Evolutionary conservation across 2,888 invertebrate species (phyloP), one percentile per base, ranked within the genome.

Genomic region (Andrena bucephala): DNA sequence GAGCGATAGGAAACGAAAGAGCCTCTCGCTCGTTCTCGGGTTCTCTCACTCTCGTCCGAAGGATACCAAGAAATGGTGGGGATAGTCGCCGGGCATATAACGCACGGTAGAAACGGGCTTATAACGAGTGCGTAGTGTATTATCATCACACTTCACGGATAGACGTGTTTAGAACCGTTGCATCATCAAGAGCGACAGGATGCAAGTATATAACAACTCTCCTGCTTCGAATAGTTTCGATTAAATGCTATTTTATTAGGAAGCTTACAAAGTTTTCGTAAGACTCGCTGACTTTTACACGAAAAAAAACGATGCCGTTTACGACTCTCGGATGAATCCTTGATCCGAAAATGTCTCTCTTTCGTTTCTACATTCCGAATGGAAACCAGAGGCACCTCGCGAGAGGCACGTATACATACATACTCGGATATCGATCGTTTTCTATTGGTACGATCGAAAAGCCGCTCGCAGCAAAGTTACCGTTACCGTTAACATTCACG

Each of bases 211-310:
- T 3, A 27, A 27, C 20, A 57, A 24, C 29, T 24, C 16, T 42
- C 31, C 24, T 52, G 50, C 10, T 54, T 52, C n/a, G 13, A 13
- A 29, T 29, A 50, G 36, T 42, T 54, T 81, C 67, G 59, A 79
- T 79, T 81, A 81, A 81, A 81, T 81, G 80, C 80, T 71, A 81
- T 81, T 81, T 81, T 81, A 81, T 81, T 81, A 81, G 80, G 80
- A 79, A 81, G 80, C 80, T 81, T 81, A 79, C 80, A 81, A 67
- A 79, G 80, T 81, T 79, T 66, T 81, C 80, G 71, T 81, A 72
- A 79, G 67, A 79, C 62, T 72, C 66, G 79, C 62, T 67, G 79
- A 79, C 66, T 79, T 72, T 79, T 72, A 71, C 80, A 67, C 29
- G 71, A 29, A 54, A 72, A 70, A 42, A 67, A 72, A 79, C 71